Evolutionary conservation across 2,888 invertebrate genomes (phyloP).

Genomic region (Philopedon plagiatum): DNA sequence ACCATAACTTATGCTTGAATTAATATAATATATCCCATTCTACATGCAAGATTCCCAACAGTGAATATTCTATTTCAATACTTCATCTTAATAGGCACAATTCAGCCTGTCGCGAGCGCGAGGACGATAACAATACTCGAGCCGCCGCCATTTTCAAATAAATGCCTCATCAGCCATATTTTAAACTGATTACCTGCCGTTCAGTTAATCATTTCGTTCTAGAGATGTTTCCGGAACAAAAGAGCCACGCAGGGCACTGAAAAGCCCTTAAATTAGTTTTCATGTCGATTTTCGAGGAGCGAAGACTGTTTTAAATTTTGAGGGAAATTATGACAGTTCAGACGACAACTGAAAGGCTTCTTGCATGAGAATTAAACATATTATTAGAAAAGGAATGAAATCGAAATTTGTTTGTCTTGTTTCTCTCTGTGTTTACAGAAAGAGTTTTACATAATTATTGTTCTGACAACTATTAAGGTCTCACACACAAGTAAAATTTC

Average conservation of each 20-base stretch:
- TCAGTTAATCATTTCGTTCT: conserved; percentile 25
- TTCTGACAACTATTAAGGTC: too few relatives aligned
- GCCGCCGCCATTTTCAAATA: conserved; percentile 18
- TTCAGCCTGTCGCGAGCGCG: conserved; percentile 2
- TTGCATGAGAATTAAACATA: too few relatives aligned
- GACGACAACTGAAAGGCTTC: too few relatives aligned
- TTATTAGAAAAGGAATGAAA: too few relatives aligned
- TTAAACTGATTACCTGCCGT: conserved; percentile 34
- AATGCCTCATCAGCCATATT: conserved; percentile 41
- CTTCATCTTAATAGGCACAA: conserved; percentile 22
- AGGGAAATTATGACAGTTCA: not conserved
- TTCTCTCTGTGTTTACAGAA: too few relatives aligned
- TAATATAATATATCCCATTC: not conserved
- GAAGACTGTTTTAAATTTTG: not conserved
- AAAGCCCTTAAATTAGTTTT: conserved; percentile 7
- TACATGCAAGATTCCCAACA: not conserved
- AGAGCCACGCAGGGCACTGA: conserved; percentile 6
- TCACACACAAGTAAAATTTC: too few relatives aligned
- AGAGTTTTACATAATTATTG: too few relatives aligned
- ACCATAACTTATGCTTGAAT: too few relatives aligned
- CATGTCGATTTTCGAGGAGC: not conserved
- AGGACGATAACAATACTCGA: conserved; percentile 15
- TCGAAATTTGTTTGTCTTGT: too few relatives aligned
- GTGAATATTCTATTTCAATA: conserved; percentile 19
- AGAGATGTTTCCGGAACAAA: conserved; percentile 13